A percentile compares a stretch with the other conserved stretches of the same genome.
These are phyloP conservation scores for Herpailurus yagouaroundi DNA, from an alignment of 2,113 vertebrate species.

Conservation along the genomic window DNA sequence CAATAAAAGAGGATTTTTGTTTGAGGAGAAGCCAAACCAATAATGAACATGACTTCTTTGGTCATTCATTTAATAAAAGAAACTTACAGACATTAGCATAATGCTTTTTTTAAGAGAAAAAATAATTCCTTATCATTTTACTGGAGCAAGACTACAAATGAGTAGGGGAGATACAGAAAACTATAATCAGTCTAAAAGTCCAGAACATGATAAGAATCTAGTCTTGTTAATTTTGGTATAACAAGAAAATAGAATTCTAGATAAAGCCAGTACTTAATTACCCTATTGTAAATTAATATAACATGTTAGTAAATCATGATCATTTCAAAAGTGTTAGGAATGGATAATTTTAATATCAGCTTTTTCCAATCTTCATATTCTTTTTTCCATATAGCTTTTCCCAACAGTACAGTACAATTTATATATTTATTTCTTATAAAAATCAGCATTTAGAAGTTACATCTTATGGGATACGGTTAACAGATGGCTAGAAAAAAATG, in stretches of 20 bases:
- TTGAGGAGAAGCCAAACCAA: constrained; percentile 58
- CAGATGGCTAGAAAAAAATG: neutral
- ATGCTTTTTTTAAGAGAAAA: constrained; percentile 16
- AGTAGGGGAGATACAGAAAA: neutral
- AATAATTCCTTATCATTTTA: constrained; percentile 50
- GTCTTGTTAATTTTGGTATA: neutral
- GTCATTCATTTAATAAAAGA: constrained; percentile 41
- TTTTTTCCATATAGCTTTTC: neutral
- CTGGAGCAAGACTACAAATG: neutral
- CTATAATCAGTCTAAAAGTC: neutral
- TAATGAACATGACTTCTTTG: constrained; percentile 52
- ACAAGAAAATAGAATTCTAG: constrained; percentile 22
- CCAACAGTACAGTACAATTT: neutral
- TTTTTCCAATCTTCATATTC: neutral
- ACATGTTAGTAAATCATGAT: neutral
- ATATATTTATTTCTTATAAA: neutral
- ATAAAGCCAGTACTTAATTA: constrained; percentile 76
- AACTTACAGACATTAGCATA: constrained; percentile 5
- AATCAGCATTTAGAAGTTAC: neutral
- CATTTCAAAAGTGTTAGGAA: neutral
- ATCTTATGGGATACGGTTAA: neutral
- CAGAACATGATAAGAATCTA: neutral
- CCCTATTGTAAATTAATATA: neutral
- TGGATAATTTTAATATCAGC: neutral
- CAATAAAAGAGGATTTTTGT: constrained; percentile 69